Evolutionary conservation across 2,113 vertebrate species (phyloP).

Genomic region (Hymenochirus boettgeri): DNA sequence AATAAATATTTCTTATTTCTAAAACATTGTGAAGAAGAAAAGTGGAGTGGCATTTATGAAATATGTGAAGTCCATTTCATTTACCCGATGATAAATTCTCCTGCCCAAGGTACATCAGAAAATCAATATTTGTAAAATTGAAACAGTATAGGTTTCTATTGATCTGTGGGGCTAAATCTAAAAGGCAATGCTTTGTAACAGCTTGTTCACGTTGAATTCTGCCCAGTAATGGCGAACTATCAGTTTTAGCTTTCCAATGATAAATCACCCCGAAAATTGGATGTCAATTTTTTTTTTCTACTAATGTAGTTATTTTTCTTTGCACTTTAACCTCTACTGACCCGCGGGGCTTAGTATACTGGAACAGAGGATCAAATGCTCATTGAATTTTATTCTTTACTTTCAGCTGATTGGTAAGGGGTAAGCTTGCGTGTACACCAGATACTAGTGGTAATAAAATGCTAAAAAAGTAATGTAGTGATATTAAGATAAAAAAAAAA

Average conservation of each 20-base stretch:
- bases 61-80: conserved; percentile 66
- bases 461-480: too few relatives aligned
- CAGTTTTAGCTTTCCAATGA: conserved; percentile 97
- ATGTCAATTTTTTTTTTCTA: conserved; percentile 84
- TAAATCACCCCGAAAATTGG: conserved; percentile 99
- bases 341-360: conserved; percentile 74
- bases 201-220: conserved; percentile 85
- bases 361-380: background rate
- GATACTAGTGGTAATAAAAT: too few relatives aligned
- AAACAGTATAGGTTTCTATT: conserved; percentile 98
- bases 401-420: background rate
- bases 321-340: conserved; percentile 80
- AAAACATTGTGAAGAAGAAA: conserved; percentile 35
- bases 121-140: conserved; percentile 98
- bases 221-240: conserved; percentile 92
- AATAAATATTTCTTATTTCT: background rate
- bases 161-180: conserved; percentile 91
- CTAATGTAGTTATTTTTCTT: conserved; percentile 77
- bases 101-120: conserved; percentile 78
- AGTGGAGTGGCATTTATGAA: conserved; percentile 50
- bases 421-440: background rate
- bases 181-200: conserved; percentile 87
- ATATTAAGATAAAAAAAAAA: too few relatives aligned
- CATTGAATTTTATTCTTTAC: too few relatives aligned
- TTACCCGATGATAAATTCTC: conserved; percentile 87